A percentile compares a stretch with the other conserved stretches of the same genome.
phyloP scores from a whole-genome alignment of 1,140 invertebrate species.

The Brachionus angularis region DNA sequence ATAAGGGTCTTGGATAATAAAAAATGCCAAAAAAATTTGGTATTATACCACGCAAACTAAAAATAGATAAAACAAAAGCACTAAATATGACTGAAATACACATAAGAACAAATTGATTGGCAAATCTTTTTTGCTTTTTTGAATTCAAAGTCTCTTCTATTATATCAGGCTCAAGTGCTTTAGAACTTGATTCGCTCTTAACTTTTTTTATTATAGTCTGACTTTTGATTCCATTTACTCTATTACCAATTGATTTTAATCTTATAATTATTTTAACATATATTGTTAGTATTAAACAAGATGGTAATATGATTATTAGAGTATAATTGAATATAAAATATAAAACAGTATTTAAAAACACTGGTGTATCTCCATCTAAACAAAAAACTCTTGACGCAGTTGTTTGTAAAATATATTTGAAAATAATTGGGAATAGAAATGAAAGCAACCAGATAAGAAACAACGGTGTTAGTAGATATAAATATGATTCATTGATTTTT shows the following conservation, averaged over 20 bases:
- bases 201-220: background rate
- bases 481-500: constrained; percentile 1
- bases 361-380: background rate
- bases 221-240: background rate
- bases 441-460: background rate
- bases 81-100: constrained; percentile 9
- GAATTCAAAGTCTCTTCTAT: constrained; percentile 9
- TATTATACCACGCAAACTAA: constrained; percentile 1
- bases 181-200: background rate
- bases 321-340: constrained; percentile 26
- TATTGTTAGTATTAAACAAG: background rate
- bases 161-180: background rate
- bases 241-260: background rate
- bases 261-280: constrained; percentile 27
- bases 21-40: constrained; percentile 13
- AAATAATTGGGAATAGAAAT: background rate
- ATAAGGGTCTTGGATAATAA: constrained; percentile 25
- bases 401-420: constrained; percentile 16
- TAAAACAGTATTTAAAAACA: background rate
- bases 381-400: constrained; percentile 8
- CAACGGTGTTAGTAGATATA: background rate
- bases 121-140: constrained; percentile 1
- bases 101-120: constrained; percentile 22
- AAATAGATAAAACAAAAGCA: constrained; percentile 8
- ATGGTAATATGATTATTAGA: constrained; percentile 2